Percentiles rank a stretch among this genome's conserved stretches.
Evolutionary conservation across 2,888 invertebrate genomes (phyloP).

Genomic region (Theretra japonica): DNA sequence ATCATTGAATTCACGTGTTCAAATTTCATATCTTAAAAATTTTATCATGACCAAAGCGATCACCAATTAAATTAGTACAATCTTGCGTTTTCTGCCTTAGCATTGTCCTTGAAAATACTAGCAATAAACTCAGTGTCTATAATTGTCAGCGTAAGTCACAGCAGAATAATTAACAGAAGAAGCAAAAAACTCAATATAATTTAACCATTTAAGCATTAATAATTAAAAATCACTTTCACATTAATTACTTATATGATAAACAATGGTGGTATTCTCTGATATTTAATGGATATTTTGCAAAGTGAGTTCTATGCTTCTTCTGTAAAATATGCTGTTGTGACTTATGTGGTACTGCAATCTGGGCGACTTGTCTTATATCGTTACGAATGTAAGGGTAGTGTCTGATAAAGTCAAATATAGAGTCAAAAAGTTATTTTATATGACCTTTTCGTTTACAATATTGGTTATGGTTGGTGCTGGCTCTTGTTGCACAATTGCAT

Average conservation of each 20-base stretch:
- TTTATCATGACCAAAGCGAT: conserved; percentile 7
- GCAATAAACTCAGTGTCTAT: not conserved
- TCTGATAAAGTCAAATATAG: not conserved
- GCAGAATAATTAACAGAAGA: not conserved
- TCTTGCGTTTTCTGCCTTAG: conserved; percentile 2
- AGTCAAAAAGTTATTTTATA: not conserved
- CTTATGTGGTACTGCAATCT: not conserved
- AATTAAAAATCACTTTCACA: too few species aligned
- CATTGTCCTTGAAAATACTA: conserved; percentile 1
- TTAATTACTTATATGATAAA: too few species aligned
- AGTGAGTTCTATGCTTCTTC: not conserved
- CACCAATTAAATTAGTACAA: not conserved
- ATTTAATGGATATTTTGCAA: not conserved
- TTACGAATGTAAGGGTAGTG: not conserved
- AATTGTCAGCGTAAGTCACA: not conserved
- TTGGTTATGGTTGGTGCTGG: too few species aligned
- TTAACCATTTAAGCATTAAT: too few species aligned
- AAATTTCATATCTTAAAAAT: conserved; percentile 10
- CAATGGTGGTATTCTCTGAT: too few species aligned
- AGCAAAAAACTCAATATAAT: not conserved
- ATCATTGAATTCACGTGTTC: conserved; percentile 15
- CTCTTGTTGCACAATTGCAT: too few species aligned
- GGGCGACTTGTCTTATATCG: not conserved
- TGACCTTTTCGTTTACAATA: too few species aligned
- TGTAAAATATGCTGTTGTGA: not conserved